Evolutionary conservation across 1,140 invertebrate species (phyloP).

Genomic region (Manduca sexta): DNA sequence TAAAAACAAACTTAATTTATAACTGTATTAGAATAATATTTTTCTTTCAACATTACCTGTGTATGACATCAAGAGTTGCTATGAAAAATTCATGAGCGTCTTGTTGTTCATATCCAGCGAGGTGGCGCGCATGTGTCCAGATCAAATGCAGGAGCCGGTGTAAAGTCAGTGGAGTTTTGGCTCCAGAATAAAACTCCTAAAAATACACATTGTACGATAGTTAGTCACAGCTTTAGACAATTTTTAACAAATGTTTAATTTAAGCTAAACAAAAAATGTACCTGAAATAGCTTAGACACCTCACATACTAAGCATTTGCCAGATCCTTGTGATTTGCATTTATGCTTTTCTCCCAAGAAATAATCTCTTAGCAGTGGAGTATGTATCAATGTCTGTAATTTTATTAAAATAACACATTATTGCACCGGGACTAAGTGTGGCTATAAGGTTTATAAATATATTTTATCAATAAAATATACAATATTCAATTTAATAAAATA

Average conservation of each 20-base stretch:
- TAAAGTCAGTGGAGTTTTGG: conserved; percentile 89
- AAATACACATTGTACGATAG: too few species aligned
- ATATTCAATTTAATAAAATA: too few species aligned
- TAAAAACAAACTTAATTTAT: too few species aligned
- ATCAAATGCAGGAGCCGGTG: conserved; percentile 93
- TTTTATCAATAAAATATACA: too few species aligned
- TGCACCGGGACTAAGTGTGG: too few species aligned
- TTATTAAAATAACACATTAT: too few species aligned
- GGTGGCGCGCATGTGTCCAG: conserved; percentile 96
- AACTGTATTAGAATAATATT: background rate
- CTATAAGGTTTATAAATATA: too few species aligned
- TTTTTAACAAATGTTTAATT: too few species aligned
- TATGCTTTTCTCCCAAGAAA: conserved; percentile 94
- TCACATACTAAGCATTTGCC: conserved; percentile 93
- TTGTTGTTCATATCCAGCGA: conserved; percentile 98
- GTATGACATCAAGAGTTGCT: conserved; percentile 93
- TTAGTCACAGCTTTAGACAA: too few species aligned
- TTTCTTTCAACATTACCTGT: conserved; percentile 76
- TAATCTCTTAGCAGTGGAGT: conserved; percentile 96
- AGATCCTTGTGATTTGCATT: conserved; percentile 78
- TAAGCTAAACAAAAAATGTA: too few species aligned
- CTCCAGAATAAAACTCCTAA: conserved; percentile 94
- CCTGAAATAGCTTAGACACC: conserved; percentile 87
- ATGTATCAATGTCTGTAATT: conserved; percentile 86
- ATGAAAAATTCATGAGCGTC: conserved; percentile 99